Evolutionary conservation across 37 sponge, comb jelly and placozoan species (phyloP).

Genomic region (Geodia barretti): DNA sequence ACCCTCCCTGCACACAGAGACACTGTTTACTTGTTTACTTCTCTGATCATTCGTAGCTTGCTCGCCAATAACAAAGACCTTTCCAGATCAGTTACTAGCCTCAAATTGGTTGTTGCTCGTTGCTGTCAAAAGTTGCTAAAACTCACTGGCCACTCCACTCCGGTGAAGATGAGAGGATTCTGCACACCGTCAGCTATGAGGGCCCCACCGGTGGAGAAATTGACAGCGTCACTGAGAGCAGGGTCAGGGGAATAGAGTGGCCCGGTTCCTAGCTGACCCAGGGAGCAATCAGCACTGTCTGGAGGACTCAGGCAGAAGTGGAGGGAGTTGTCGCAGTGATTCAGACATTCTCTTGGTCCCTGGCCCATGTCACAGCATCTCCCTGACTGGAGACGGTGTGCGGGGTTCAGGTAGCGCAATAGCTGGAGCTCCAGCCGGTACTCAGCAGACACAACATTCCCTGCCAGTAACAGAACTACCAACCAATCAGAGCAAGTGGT

Average conservation of each 20-base stretch:
- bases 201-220: not conserved
- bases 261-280: not conserved
- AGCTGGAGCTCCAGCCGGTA: conserved; percentile 15
- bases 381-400: not conserved
- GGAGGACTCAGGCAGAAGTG: not conserved
- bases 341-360: not conserved
- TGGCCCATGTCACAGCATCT: conserved; percentile 5
- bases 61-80: too few species aligned
- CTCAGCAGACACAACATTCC: too few species aligned
- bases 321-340: conserved; percentile 1
- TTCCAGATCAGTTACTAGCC: too few species aligned
- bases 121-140: too few species aligned
- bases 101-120: too few species aligned
- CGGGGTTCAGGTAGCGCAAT: not conserved
- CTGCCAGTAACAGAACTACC: too few species aligned
- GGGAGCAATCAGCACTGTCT: not conserved
- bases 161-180: conserved; percentile 15
- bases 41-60: too few species aligned
- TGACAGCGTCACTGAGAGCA: not conserved
- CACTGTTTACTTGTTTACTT: too few species aligned
- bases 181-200: not conserved
- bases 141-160: conserved; percentile 8
- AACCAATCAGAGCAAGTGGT: too few species aligned
- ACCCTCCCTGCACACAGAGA: conserved; percentile 11
- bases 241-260: not conserved